Conservation (phyloP, 2,797 vertebrate genomes). For the Hoplostethus mediterraneus region DNA sequence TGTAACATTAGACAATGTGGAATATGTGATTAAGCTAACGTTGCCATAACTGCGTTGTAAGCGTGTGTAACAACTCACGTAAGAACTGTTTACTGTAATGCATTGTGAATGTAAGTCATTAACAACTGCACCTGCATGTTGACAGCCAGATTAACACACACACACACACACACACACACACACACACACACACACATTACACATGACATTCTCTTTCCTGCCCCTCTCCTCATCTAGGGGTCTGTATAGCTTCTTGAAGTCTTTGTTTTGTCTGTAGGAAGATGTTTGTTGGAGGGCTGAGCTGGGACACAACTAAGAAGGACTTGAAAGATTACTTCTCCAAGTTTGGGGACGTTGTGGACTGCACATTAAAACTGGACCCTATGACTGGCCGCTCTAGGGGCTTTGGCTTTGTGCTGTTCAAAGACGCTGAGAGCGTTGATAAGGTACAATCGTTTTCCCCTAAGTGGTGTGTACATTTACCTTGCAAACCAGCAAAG, state of each 20-base stretch:
- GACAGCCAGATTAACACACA: too few species aligned
- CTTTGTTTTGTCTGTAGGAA: conserved; percentile 84
- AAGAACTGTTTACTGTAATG: too few species aligned
- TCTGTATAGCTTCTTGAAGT: not conserved
- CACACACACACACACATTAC: too few species aligned
- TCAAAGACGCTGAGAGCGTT: conserved; percentile 94
- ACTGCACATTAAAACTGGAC: conserved; percentile 99
- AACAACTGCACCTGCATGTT: too few species aligned
- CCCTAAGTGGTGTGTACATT: not conserved
- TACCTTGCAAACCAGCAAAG: too few species aligned
- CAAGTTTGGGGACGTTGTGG: conserved; percentile 96
- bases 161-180: too few species aligned
- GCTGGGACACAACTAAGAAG: conserved; percentile 99
- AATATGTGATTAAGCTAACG: too few species aligned
- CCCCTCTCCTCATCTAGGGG: too few species aligned
- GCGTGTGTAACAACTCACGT: not conserved
- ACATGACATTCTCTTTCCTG: too few species aligned
- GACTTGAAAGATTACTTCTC: conserved; percentile 99
- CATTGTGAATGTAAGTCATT: too few species aligned
- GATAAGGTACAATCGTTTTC: conserved; percentile 88
- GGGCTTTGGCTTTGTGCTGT: conserved; percentile 98
- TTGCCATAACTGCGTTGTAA: not conserved
- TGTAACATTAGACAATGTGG: too few species aligned
- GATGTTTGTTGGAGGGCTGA: conserved; percentile 99
- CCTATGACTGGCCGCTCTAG: conserved; percentile 96